Percentiles rank a stretch among this genome's conserved stretches.
Evolutionary conservation across 2,888 invertebrate genomes (phyloP).

Genomic region (Euclidia mi): DNA sequence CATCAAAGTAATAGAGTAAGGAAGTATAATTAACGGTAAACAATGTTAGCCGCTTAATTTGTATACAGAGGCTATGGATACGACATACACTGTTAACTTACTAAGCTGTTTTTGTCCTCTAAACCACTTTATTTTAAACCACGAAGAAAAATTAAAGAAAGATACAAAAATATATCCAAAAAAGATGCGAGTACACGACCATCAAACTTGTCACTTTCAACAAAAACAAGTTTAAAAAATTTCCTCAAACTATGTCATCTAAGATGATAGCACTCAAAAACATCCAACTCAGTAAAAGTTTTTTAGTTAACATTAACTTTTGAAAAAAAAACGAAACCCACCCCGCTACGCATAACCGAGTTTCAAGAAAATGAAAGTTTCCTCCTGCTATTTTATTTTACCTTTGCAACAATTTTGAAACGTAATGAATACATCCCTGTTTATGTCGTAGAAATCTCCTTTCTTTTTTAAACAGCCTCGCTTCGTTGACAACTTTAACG

Average conservation of each 20-base stretch:
- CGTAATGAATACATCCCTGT: constrained; percentile 23
- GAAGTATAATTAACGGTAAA: no score
- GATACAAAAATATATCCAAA: no score
- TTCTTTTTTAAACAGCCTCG: constrained; percentile 28
- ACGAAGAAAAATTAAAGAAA: no score
- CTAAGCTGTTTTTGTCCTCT: no score
- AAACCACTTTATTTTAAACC: no score
- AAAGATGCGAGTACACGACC: no score
- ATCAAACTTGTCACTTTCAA: neutral
- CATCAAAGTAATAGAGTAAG: no score
- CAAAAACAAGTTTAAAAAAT: constrained; percentile 25
- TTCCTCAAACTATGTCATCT: constrained; percentile 29
- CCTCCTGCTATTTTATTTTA: constrained; percentile 22
- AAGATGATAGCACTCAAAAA: constrained; percentile 39
- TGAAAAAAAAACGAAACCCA: constrained; percentile 54
- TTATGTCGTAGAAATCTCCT: constrained; percentile 21
- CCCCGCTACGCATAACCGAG: constrained; percentile 46
- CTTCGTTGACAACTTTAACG: constrained; percentile 27
- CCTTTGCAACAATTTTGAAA: constrained; percentile 29
- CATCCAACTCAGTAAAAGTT: no score
- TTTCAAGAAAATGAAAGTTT: constrained; percentile 57
- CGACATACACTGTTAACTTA: no score
- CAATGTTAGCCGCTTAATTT: no score
- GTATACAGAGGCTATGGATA: no score
- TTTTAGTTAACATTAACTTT: constrained; percentile 58